Evolutionary conservation across 1,140 invertebrate genomes (phyloP).

Genomic region (Drosophila nasuta): DNA sequence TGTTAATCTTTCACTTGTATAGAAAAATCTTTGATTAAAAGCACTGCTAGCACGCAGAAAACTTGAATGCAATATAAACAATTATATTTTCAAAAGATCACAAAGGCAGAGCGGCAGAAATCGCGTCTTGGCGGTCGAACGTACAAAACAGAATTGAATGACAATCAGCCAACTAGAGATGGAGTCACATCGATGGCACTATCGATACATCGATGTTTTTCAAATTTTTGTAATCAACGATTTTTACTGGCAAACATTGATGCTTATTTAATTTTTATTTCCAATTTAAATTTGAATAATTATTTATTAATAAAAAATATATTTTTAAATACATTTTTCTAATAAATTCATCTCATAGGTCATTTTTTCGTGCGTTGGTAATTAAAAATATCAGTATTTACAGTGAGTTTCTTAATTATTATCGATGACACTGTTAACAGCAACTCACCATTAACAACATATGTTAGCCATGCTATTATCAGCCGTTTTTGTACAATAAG

Average conservation of each 20-base stretch:
- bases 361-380: too few species aligned
- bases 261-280: background rate
- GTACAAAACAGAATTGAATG: slow-evolving; percentile 41
- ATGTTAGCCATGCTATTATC: slow-evolving; percentile 3
- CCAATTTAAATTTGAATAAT: background rate
- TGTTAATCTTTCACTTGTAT: slow-evolving; percentile 17
- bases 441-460: background rate
- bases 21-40: slow-evolving; percentile 2
- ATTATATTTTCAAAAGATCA: slow-evolving; percentile 35
- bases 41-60: slow-evolving; percentile 1
- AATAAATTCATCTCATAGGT: too few species aligned
- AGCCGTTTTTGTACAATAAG: background rate
- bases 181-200: too few species aligned
- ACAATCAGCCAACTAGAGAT: background rate
- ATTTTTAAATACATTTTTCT: background rate
- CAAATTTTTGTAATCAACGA: background rate
- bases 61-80: slow-evolving; percentile 15
- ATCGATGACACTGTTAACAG: background rate
- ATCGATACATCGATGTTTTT: too few species aligned
- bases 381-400: too few species aligned
- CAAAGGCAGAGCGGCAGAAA: slow-evolving; percentile 37
- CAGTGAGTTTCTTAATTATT: background rate
- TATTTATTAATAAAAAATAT: background rate
- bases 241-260: background rate
- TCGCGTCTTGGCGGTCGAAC: slow-evolving; percentile 32